Conservation (phyloP, 30 jellyfish, hydroid and myxozoan genomes). For the Nemopilema nomurai region DNA sequence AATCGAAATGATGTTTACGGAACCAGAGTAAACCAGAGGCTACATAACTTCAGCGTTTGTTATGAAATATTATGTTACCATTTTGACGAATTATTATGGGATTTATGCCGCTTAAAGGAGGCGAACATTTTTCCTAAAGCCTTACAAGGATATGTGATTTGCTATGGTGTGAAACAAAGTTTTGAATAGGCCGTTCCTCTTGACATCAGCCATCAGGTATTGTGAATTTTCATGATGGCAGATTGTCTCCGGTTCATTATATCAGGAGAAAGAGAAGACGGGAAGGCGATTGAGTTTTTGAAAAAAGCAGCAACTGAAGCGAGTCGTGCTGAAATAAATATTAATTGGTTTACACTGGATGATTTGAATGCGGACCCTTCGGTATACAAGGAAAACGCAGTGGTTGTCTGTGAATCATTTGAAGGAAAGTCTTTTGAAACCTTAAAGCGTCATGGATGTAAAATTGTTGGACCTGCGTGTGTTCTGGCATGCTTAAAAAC, state of each 20-base stretch:
- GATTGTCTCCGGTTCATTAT: slow-evolving; percentile 27
- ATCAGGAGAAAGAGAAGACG: slow-evolving; percentile 29
- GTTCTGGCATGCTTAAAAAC: slow-evolving; percentile 59
- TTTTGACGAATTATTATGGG: not conserved
- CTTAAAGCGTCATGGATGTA: slow-evolving; percentile 26
- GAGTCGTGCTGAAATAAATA: slow-evolving; percentile 34
- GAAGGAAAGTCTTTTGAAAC: slow-evolving; percentile 72
- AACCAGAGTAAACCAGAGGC: not conserved
- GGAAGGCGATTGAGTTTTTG: slow-evolving; percentile 1
- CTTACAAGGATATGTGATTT: too few relatives aligned
- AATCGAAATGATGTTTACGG: not conserved
- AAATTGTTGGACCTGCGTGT: slow-evolving; percentile 91
- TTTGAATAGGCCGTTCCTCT: too few relatives aligned
- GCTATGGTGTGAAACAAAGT: too few relatives aligned
- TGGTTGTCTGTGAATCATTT: slow-evolving; percentile 72
- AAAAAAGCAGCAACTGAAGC: slow-evolving; percentile 52
- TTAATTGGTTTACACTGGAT: slow-evolving; percentile 35
- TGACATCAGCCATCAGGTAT: too few relatives aligned
- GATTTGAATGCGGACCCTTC: not conserved
- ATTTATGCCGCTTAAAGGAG: not conserved
- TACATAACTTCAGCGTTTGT: not conserved
- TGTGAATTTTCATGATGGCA: slow-evolving; percentile 30
- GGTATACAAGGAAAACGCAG: slow-evolving; percentile 8
- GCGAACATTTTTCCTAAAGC: not conserved
- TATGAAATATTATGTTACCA: not conserved